phyloP scores from a whole-genome alignment of 2,888 invertebrate genomes.

The Leucophora obtusa region DNA sequence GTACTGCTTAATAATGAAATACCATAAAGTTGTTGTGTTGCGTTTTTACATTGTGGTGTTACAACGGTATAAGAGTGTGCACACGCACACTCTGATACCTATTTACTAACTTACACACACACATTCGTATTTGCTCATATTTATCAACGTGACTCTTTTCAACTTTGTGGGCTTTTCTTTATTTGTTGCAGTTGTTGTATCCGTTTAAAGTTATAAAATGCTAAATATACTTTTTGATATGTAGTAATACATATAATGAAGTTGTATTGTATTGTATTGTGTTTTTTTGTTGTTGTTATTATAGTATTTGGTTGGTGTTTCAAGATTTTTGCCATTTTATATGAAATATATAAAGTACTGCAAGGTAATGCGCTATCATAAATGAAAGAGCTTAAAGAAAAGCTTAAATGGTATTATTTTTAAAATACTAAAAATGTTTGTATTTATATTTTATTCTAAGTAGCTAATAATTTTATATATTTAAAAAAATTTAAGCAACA shows the following conservation, averaged over 20 bases:
- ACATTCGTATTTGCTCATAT: not conserved
- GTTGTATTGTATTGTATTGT: not conserved
- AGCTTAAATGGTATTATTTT: not conserved
- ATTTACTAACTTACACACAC: not conserved
- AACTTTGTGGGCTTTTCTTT: constrained; percentile 2
- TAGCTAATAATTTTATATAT: too few relatives aligned
- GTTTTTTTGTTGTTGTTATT: not conserved
- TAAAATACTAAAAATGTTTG: too few relatives aligned
- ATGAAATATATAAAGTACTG: not conserved
- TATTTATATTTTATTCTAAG: too few relatives aligned
- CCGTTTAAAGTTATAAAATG: constrained; percentile 25
- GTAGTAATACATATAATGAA: not conserved
- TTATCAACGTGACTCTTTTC: not conserved
- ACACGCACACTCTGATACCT: not conserved
- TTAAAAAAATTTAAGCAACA: too few relatives aligned
- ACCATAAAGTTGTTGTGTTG: constrained; percentile 33
- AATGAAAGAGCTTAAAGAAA: not conserved
- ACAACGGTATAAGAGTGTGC: constrained; percentile 9
- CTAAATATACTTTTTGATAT: constrained; percentile 37
- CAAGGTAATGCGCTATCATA: not conserved
- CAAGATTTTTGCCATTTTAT: not conserved
- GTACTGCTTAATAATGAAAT: constrained; percentile 24
- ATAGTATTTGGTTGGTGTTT: not conserved
- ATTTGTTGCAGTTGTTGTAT: not conserved
- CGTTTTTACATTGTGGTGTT: constrained; percentile 6